phyloP scores from a whole-genome alignment of 1,140 invertebrate genomes.

The Neodiprion virginianus region DNA sequence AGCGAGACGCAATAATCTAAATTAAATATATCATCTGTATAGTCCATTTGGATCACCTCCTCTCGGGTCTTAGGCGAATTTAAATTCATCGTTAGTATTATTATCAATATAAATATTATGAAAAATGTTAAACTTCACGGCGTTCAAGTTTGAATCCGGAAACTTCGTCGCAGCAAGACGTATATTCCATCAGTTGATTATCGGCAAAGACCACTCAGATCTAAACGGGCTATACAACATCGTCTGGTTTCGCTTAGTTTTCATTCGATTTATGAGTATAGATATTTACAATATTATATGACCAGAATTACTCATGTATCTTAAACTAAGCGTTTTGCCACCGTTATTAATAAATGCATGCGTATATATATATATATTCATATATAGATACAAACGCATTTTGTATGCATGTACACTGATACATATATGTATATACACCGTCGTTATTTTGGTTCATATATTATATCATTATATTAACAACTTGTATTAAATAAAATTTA shows the following conservation, averaged over 20 bases:
- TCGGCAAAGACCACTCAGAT: background rate
- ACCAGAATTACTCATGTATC: constrained; percentile 56
- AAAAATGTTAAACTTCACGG: constrained; percentile 14
- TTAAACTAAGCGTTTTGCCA: constrained; percentile 43
- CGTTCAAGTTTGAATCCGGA: constrained; percentile 13
- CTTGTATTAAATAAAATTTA: constrained; percentile 51
- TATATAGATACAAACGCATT: constrained; percentile 26
- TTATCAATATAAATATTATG: constrained; percentile 17
- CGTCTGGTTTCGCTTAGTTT: constrained; percentile 2
- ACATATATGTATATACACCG: constrained; percentile 22
- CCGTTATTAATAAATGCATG: constrained; percentile 13
- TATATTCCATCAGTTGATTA: background rate
- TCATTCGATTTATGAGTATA: constrained; percentile 16
- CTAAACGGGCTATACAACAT: background rate
- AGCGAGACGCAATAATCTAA: constrained; percentile 9
- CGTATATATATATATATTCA: constrained; percentile 32
- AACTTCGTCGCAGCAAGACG: constrained; percentile 22
- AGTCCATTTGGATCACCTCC: background rate
- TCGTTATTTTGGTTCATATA: constrained; percentile 9
- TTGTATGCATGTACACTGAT: constrained; percentile 26
- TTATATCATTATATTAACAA: constrained; percentile 45
- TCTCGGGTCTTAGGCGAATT: no score
- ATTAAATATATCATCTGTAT: constrained; percentile 6
- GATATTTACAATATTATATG: constrained; percentile 52
- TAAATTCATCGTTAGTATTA: background rate